Evolutionary conservation across 2,113 vertebrate genomes (phyloP), one percentile per base, ranked within the genome.

Genomic region (Halcyon malimbica): DNA sequence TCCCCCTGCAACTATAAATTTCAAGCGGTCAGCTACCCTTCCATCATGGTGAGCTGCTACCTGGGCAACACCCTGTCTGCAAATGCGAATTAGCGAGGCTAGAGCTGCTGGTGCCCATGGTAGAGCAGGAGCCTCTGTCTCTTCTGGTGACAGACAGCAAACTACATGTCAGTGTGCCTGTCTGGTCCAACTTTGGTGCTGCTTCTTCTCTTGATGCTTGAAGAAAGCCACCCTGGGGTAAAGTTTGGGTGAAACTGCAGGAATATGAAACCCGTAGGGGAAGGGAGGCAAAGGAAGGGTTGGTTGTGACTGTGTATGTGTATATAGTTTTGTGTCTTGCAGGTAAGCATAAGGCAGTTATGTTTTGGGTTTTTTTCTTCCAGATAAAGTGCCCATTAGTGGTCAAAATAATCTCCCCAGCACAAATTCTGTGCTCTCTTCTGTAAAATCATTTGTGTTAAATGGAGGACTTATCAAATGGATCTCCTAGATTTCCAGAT

Each of bases 1-100:
- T 18, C 17, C 4, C 6, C 1, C 5, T 0, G 2, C 1, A 2
- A 10, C 3, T 11, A 23, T 16, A 16, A 24, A 33, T 65, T 50
- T 21, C 28, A 8, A 33, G 37, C 37, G 16, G 2, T 71, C 71
- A 54, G 1, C 11, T 51, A 44, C 1, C 2, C 8, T 11, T 62
- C 28, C 31, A 33, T 42, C 41, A 17, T 33, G 23, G 16, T 41
- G 73, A 69, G 50, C 57, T 67, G 35, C 39, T 50, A 48, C 28
- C 35, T 20, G 56, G 64, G 29, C 41, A 79, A 5, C 17, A n/a
- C 29, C 7, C 16, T 53, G 23, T 8, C 24, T 23, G 56, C 31
- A 39, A 39, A 31, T 2, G 3, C n/a, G 31, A 64, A 3, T 0
- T 0, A 44, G 20, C 20, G 10, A 50, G 26, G 46, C 51, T 83